These are phyloP conservation scores for Sebastes alutus DNA, from an alignment of 2,797 vertebrate genomes.

Conservation along the genomic window DNA sequence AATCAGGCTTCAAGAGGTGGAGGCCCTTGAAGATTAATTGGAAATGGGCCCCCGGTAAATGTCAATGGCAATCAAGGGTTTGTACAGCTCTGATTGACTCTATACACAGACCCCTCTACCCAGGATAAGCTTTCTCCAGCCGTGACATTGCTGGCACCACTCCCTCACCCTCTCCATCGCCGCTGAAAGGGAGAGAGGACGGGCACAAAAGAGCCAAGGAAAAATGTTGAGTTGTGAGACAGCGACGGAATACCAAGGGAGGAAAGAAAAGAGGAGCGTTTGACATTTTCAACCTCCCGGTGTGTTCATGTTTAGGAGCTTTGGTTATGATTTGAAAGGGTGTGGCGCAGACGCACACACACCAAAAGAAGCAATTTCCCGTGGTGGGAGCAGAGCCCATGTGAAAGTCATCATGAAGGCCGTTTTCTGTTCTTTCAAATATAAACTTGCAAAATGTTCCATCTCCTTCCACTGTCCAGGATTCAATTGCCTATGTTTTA, in stretches of 20 bases:
- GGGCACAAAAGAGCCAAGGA: conserved; percentile 60
- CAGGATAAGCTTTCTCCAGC: conserved; percentile 76
- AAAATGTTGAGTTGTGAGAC: conserved; percentile 59
- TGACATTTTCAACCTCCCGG: conserved; percentile 62
- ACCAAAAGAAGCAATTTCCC: conserved; percentile 61
- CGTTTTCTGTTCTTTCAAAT: conserved; percentile 44
- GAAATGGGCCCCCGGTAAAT: conserved; percentile 85
- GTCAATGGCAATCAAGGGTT: conserved; percentile 86
- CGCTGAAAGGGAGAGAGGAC: conserved; percentile 48
- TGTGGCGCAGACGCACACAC: conserved; percentile 30
- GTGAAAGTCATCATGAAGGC: conserved; percentile 58
- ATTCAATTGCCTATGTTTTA: conserved; percentile 17
- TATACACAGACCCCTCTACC: conserved; percentile 76
- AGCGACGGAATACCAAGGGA: conserved; percentile 64
- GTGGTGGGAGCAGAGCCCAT: conserved; percentile 17
- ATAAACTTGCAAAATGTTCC: not conserved
- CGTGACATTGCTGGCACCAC: conserved; percentile 73
- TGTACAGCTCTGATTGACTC: conserved; percentile 81
- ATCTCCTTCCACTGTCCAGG: not conserved
- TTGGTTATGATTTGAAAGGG: conserved; percentile 68
- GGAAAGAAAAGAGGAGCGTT: conserved; percentile 43
- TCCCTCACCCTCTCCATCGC: conserved; percentile 64
- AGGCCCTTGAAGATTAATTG: conserved; percentile 89
- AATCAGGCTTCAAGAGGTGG: conserved; percentile 86
- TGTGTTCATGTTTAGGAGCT: conserved; percentile 57